Evolutionary conservation across 2,113 vertebrate species (phyloP).

Genomic region (Hemicordylus capensis): DNA sequence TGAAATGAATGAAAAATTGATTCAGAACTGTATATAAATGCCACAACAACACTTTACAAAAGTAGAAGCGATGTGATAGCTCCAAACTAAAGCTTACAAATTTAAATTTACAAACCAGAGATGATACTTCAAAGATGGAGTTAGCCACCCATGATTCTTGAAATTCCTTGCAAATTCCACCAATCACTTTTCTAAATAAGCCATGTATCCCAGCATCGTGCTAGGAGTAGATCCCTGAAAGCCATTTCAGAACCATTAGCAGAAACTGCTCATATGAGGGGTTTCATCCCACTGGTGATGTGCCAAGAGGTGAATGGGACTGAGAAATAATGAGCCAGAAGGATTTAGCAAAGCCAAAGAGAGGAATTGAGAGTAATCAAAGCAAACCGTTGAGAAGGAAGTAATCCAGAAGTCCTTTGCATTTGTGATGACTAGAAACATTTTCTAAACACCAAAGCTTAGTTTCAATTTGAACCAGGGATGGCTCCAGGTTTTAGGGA

Average conservation of each 20-base stretch:
- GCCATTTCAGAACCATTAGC: not conserved
- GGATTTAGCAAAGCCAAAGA: not conserved
- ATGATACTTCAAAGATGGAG: not conserved
- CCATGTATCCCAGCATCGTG: not conserved
- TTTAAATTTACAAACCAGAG: not conserved
- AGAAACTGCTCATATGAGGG: not conserved
- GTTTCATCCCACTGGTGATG: not conserved
- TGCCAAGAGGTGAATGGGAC: not conserved
- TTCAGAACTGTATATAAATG: not conserved
- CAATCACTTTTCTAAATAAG: not conserved
- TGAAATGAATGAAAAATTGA: not conserved
- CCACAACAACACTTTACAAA: not conserved
- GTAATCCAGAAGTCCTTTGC: not conserved
- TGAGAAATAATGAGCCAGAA: not conserved
- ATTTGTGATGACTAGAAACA: not conserved
- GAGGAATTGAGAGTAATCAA: not conserved
- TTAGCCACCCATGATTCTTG: not conserved
- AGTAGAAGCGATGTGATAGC: not conserved
- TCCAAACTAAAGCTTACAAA: not conserved
- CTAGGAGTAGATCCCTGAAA: not conserved
- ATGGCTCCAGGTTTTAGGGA: too few relatives aligned
- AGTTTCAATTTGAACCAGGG: too few relatives aligned
- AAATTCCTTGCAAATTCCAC: not conserved
- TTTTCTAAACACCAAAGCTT: too few relatives aligned
- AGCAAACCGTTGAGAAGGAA: not conserved